Percentiles rank a stretch among this genome's conserved stretches.
phyloP scores from a whole-genome alignment of 2,888 invertebrate species.

The Synanthedon formicaeformis region DNA sequence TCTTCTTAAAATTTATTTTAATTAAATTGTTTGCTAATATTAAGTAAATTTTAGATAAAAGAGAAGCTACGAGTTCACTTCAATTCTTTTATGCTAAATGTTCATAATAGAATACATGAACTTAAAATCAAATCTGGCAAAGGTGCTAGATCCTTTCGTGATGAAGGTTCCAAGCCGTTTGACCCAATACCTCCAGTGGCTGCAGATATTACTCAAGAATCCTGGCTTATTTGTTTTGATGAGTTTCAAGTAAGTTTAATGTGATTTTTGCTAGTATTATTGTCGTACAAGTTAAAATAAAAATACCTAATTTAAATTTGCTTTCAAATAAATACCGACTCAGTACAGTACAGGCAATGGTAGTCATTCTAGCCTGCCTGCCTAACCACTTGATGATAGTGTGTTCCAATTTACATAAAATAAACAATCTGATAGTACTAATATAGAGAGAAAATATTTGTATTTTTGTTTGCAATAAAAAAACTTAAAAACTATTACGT shows the following conservation, averaged over 20 bases:
- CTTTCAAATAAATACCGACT: too few species aligned
- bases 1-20: too few species aligned
- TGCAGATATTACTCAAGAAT: constrained; percentile 82
- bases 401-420: too few species aligned
- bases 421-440: too few species aligned
- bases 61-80: constrained; percentile 91
- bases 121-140: constrained; percentile 75
- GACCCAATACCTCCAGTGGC: constrained; percentile 98
- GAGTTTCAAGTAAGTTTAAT: constrained; percentile 87
- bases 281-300: constrained; percentile 2
- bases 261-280: not conserved
- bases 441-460: too few species aligned
- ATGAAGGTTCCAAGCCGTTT: constrained; percentile 69
- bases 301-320: not conserved
- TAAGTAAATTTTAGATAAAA: constrained; percentile 63
- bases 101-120: constrained; percentile 90
- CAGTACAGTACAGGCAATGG: too few species aligned
- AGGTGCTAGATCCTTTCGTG: constrained; percentile 57
- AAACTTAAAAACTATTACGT: too few species aligned
- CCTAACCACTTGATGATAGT: too few species aligned
- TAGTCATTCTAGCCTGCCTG: too few species aligned
- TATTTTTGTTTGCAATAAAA: too few species aligned
- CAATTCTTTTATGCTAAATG: constrained; percentile 96
- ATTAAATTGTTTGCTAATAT: too few species aligned
- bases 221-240: constrained; percentile 97